A percentile compares a stretch with the other conserved stretches of the same genome.
These are phyloP conservation scores for Alligator sinensis DNA, from an alignment of 2,113 vertebrate species.

Conservation along the genomic window DNA sequence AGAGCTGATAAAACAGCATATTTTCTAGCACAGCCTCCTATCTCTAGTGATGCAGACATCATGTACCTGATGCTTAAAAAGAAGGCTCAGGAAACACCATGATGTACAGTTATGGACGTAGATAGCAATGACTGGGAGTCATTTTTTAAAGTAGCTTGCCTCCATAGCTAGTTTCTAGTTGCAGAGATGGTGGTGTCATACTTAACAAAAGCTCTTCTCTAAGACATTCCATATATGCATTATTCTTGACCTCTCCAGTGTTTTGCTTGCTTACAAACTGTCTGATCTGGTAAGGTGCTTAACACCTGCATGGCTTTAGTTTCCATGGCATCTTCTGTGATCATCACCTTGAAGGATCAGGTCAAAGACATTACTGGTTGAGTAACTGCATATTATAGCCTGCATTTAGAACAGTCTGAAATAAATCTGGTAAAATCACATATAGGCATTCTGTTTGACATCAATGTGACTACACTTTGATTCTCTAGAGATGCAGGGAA, in stretches of 20 bases:
- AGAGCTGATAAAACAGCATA: neutral
- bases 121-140: neutral
- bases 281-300: neutral
- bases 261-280: neutral
- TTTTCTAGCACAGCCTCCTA: neutral
- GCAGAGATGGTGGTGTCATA: neutral
- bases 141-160: neutral
- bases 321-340: neutral
- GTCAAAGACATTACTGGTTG: neutral
- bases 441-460: neutral
- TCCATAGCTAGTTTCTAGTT: neutral
- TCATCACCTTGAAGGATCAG: neutral
- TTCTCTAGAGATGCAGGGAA: neutral
- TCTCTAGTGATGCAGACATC: neutral
- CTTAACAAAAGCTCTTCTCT: neutral
- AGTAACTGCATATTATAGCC: rapidly evolving
- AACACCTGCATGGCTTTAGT: neutral
- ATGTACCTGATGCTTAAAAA: neutral
- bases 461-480: neutral
- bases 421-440: neutral
- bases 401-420: neutral
- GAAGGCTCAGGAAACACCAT: neutral
- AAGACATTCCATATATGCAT: neutral
- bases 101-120: neutral
- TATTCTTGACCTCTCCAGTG: neutral